A percentile compares a stretch with the other conserved stretches of the same genome.
These are phyloP conservation scores for Cancer borealis DNA, from an alignment of 2,888 invertebrate species.

Conservation along the genomic window DNA sequence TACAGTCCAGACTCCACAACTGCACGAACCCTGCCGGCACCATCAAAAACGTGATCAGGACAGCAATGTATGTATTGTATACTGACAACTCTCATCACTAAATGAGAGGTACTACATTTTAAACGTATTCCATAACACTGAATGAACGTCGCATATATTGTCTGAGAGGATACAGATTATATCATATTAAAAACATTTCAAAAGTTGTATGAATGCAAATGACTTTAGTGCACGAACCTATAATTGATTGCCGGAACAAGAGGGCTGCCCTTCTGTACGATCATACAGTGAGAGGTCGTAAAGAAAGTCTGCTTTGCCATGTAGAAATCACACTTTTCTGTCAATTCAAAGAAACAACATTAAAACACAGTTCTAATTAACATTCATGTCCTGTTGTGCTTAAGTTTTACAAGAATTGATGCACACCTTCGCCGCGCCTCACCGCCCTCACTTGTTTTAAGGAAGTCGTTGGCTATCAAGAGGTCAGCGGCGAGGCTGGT, in stretches of 20 bases:
- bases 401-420: no score
- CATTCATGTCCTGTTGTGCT: no score
- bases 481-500: conserved; percentile 54
- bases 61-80: no score
- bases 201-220: no score
- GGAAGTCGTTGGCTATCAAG: conserved; percentile 54
- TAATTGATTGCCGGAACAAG: conserved; percentile 51
- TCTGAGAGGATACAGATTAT: no score
- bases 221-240: not conserved
- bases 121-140: no score
- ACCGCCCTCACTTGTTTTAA: conserved; percentile 38
- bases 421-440: no score
- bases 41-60: not conserved
- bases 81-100: no score
- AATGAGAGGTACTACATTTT: no score
- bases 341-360: not conserved
- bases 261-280: conserved; percentile 57
- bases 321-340: conserved; percentile 62
- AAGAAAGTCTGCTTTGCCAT: conserved; percentile 56
- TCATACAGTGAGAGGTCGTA: conserved; percentile 50
- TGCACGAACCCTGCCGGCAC: not conserved
- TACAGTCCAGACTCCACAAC: conserved; percentile 46
- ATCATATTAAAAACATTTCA: no score
- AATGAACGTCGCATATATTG: no score
- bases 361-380: not conserved